These are phyloP conservation scores for Pseudoatta argentina DNA, from an alignment of 1,140 invertebrate species.

Conservation along the genomic window DNA sequence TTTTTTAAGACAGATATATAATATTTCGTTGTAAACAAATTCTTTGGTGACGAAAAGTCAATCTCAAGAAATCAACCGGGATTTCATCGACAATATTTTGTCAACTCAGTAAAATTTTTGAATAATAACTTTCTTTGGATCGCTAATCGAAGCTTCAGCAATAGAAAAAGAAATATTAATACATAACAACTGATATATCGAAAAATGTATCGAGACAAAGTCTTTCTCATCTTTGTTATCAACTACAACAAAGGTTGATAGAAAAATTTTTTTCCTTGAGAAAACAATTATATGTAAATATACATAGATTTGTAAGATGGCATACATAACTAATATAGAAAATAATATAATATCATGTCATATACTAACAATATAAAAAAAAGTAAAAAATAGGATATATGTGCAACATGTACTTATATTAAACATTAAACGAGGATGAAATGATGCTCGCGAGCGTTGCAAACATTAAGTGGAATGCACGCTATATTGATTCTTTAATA, in stretches of 20 bases:
- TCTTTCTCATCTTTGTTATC: background rate
- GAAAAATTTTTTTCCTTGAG: background rate
- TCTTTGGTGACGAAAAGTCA: constrained; percentile 23
- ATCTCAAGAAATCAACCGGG: constrained; percentile 25
- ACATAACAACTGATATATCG: background rate
- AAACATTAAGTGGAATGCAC: no score
- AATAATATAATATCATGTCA: background rate
- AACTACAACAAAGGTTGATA: background rate
- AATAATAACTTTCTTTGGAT: constrained; percentile 23
- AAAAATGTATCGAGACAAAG: constrained; percentile 8
- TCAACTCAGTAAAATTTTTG: constrained; percentile 34
- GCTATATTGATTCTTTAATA: background rate
- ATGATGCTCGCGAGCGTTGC: background rate
- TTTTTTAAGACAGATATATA: background rate
- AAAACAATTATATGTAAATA: background rate
- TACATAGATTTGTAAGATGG: background rate
- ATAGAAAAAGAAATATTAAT: constrained; percentile 39
- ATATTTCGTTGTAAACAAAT: constrained; percentile 45
- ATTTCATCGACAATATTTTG: constrained; percentile 49
- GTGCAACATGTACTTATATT: background rate
- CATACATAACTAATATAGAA: background rate
- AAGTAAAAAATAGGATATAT: background rate
- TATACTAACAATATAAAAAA: background rate
- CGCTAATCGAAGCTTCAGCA: constrained; percentile 28
- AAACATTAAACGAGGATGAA: background rate